Base-by-base conservation (phyloP, 2,888 invertebrate genomes). In the Drosophila parthenogenetica region DNA sequence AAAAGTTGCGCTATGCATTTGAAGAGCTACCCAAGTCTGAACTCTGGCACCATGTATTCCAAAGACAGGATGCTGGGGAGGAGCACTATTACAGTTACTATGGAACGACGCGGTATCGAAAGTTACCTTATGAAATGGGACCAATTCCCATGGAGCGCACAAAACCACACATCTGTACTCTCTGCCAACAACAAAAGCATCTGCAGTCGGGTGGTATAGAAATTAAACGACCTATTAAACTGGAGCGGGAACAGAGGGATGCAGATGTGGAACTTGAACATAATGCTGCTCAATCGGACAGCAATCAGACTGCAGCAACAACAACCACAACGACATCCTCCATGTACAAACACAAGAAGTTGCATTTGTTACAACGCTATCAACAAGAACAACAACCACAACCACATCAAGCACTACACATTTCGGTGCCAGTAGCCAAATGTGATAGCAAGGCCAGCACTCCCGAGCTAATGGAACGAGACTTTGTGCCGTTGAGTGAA, bases 1-100 rank as follows among this genome's bases (percentile, higher is more conserved):
- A 81, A 40, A 69, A 86, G 10, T 69, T 90, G 64, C 72, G 71
- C 0, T 91, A 91, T 54, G 74, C 91, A 0, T 97, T 97, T 90
- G 97, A 97, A 91, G 94, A 94, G 14, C 93, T 96, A 64, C 97
- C 97, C 1, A 93, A 92, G 37, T 94, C 94, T 19, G 96, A 96
- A 89, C 94, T 96, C 0, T 97, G 97, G 97, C 96, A 95, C 90
- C 94, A 95, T 72, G 95, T 96, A 1, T 97, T 96, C 89, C 94
- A 94, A 73, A 93, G 97, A 1, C 96, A 96, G 89, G 96, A 97
- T 88, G 94, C 94, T 51, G 95, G 95, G 14, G 94, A 94, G 72
- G 94, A 95, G 80, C 93, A 93, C 90, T 94, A 94, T 88, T 93
- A 94, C 93, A 92, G 93, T 91, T 92, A 93, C 73, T 92, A 90